A percentile compares a stretch with the other conserved stretches of the same genome.
Conservation (phyloP, 2,113 vertebrate genomes). For the Pheucticus melanocephalus region DNA sequence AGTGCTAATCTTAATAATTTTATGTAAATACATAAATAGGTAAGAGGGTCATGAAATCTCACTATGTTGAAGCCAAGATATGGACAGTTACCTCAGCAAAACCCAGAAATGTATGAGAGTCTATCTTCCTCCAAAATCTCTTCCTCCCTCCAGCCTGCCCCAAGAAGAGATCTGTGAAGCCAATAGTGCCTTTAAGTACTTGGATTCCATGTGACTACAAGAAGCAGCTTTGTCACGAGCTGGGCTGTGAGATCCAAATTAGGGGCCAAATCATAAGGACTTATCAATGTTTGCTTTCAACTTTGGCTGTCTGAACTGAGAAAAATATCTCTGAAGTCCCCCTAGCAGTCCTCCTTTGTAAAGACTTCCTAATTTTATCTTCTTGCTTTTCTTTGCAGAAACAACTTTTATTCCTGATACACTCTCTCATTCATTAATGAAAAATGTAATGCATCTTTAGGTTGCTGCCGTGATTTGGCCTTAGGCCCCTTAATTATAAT, state of each 20-base stretch:
- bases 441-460: background rate
- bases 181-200: fast-evolving
- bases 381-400: background rate
- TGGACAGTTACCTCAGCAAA: background rate
- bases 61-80: background rate
- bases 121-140: background rate
- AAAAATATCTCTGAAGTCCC: background rate
- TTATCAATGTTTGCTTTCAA: background rate
- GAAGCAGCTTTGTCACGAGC: background rate
- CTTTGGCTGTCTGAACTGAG: background rate
- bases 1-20: background rate
- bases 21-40: background rate
- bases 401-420: background rate
- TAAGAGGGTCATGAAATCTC: background rate
- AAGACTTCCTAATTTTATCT: background rate
- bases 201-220: background rate
- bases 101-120: background rate
- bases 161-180: background rate
- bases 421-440: background rate
- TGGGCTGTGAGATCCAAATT: background rate
- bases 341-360: background rate
- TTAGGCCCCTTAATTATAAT: background rate
- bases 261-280: background rate
- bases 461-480: background rate
- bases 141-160: background rate